phyloP scores from a whole-genome alignment of 2,113 vertebrate genomes.

The Mugil cephalus region DNA sequence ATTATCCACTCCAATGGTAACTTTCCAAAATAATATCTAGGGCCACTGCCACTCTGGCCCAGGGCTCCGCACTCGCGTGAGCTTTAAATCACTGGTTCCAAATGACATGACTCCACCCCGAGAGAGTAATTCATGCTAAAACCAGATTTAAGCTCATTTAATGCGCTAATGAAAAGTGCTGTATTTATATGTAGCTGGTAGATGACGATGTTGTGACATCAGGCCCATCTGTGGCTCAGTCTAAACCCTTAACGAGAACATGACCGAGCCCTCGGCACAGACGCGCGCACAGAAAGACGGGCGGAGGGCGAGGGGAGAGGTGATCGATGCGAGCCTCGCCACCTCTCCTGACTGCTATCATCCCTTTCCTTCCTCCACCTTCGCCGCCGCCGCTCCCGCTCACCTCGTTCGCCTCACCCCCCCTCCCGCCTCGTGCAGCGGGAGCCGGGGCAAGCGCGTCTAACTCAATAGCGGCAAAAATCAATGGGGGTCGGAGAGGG shows the following conservation, averaged over 20 bases:
- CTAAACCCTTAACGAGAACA: conserved; percentile 71
- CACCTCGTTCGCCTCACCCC: conserved; percentile 23
- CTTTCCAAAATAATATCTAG: conserved; percentile 30
- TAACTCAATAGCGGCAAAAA: conserved; percentile 70
- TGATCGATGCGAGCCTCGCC: conserved; percentile 66
- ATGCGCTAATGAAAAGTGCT: conserved; percentile 71
- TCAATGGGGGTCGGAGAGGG: conserved; percentile 66
- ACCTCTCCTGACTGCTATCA: conserved; percentile 57
- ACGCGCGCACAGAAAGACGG: conserved; percentile 8
- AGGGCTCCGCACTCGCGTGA: conserved; percentile 16
- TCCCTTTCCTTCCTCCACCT: conserved; percentile 37
- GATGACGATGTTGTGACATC: conserved; percentile 63
- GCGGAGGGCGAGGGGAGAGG: conserved; percentile 21
- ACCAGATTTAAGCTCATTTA: conserved; percentile 66
- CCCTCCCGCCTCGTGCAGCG: conserved; percentile 38
- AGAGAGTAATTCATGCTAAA: conserved; percentile 63
- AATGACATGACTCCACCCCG: conserved; percentile 51
- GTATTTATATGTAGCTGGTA: conserved; percentile 64
- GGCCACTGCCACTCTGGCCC: not conserved
- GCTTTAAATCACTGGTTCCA: conserved; percentile 42
- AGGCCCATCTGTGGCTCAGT: conserved; percentile 69
- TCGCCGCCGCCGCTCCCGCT: not conserved
- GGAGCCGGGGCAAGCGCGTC: conserved; percentile 44
- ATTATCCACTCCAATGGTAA: conserved; percentile 13
- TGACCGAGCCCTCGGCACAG: conserved; percentile 55